phyloP scores from a whole-genome alignment of 2,797 vertebrate species.

The Menidia menidia region DNA sequence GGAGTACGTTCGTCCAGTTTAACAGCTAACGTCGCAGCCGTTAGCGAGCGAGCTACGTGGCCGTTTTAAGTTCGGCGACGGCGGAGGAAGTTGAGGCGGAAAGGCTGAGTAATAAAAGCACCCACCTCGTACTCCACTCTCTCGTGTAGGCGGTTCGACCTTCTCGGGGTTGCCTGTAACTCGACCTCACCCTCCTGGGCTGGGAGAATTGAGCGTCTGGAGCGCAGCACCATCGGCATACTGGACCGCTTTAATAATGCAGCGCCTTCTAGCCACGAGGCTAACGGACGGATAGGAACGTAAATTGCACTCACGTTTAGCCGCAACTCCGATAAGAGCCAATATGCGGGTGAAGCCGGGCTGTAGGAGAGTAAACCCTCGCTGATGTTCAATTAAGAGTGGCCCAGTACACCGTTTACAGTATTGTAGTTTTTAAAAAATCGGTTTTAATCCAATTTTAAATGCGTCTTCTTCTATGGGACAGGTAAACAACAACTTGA shows the following conservation, averaged over 20 bases:
- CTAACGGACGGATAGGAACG: constrained; percentile 9
- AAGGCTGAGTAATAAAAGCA: constrained; percentile 68
- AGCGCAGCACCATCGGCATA: constrained; percentile 68
- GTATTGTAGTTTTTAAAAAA: neutral
- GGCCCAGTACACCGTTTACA: rapidly evolving
- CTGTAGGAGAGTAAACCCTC: neutral
- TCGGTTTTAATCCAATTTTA: rapidly evolving
- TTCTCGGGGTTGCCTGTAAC: constrained; percentile 1
- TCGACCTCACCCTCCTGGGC: rapidly evolving
- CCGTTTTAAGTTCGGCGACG: constrained; percentile 50
- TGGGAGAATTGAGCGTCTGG: constrained; percentile 32
- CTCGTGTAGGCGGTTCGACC: constrained; percentile 46
- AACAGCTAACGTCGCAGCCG: constrained; percentile 33
- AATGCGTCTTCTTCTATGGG: neutral
- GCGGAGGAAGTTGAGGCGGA: constrained; percentile 77
- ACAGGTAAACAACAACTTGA: constrained; percentile 69
- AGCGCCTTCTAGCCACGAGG: constrained; percentile 1
- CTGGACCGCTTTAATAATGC: constrained; percentile 29
- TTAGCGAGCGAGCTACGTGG: constrained; percentile 75
- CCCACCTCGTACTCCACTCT: constrained; percentile 63
- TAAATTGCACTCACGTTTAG: neutral
- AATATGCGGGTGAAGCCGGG: neutral
- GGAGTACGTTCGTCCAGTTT: neutral
- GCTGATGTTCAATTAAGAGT: rapidly evolving
- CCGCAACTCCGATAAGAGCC: neutral